A percentile compares a stretch with the other conserved stretches of the same genome.
Evolutionary conservation across 2,797 vertebrate species (phyloP).

Genomic region (Rhinella marina): DNA sequence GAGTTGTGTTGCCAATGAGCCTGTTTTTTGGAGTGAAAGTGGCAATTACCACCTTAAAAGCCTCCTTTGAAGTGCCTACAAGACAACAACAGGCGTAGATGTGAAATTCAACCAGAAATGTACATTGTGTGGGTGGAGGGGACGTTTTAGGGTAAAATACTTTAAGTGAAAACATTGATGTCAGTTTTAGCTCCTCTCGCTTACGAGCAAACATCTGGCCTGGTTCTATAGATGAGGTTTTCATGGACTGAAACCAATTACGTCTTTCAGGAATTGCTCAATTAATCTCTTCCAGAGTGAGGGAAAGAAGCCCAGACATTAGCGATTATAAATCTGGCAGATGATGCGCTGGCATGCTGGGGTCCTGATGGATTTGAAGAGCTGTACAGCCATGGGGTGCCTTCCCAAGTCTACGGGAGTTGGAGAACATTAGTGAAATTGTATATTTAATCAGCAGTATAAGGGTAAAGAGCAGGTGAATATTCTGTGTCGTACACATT

Average conservation of each 20-base stretch:
- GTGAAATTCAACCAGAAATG: not conserved
- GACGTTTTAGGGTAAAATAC: conserved; percentile 14
- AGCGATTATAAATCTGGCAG: conserved; percentile 55
- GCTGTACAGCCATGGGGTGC: conserved; percentile 37
- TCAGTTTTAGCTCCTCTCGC: conserved; percentile 12
- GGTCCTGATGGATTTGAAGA: conserved; percentile 52
- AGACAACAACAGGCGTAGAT: not conserved
- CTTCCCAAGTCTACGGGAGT: conserved; percentile 34
- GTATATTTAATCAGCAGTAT: conserved; percentile 36
- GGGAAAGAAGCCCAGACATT: conserved; percentile 39
- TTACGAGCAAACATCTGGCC: conserved; percentile 50
- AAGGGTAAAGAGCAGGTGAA: conserved; percentile 27
- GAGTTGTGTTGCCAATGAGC: conserved; percentile 32
- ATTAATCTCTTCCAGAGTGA: conserved; percentile 44
- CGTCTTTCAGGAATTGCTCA: not conserved
- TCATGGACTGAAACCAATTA: conserved; percentile 35
- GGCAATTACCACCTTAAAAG: conserved; percentile 33
- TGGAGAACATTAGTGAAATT: conserved; percentile 47
- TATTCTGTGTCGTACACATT: not conserved
- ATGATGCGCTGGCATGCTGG: conserved; percentile 42
- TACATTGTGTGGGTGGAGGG: too few relatives aligned
- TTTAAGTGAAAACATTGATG: not conserved
- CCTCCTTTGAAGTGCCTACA: conserved; percentile 21
- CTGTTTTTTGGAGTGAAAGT: conserved; percentile 17
- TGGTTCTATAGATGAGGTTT: not conserved